These are phyloP conservation scores for Aramus guarauna DNA, from an alignment of 2,113 vertebrate species.

Conservation along the genomic window DNA sequence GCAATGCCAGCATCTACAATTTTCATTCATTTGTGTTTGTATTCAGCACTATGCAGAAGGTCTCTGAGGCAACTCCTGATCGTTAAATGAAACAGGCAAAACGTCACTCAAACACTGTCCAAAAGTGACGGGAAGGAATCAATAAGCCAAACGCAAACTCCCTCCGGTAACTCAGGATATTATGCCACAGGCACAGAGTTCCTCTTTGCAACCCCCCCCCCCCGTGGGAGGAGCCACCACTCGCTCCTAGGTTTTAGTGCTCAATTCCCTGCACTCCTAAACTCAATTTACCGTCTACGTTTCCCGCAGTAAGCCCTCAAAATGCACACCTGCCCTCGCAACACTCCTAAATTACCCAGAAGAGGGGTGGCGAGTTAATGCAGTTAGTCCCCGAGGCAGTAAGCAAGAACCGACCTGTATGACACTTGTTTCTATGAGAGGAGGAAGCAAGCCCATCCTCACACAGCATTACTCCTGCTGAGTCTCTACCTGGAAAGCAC, in stretches of 20 bases:
- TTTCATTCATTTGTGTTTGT: neutral
- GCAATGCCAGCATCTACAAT: neutral
- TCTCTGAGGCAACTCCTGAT: neutral
- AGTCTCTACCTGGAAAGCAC: neutral
- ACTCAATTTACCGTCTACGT: rapidly evolving
- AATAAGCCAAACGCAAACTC: neutral
- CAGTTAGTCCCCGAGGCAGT: neutral
- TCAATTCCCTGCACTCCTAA: neutral
- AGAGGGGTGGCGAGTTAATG: neutral
- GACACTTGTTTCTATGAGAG: rapidly evolving
- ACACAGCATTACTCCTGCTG: neutral
- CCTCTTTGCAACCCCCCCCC: neutral
- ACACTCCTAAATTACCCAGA: neutral
- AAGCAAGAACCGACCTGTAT: neutral
- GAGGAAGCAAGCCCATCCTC: neutral
- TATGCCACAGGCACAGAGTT: neutral
- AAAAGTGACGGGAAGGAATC: neutral
- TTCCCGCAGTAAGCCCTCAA: neutral
- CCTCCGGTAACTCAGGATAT: neutral
- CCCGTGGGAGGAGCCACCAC: neutral
- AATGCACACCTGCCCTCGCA: neutral
- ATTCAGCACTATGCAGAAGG: rapidly evolving
- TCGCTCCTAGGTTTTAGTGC: neutral
- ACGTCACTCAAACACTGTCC: neutral
- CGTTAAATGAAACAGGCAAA: neutral